phyloP scores from a whole-genome alignment of 2,797 vertebrate species.

The Tinamus major region DNA sequence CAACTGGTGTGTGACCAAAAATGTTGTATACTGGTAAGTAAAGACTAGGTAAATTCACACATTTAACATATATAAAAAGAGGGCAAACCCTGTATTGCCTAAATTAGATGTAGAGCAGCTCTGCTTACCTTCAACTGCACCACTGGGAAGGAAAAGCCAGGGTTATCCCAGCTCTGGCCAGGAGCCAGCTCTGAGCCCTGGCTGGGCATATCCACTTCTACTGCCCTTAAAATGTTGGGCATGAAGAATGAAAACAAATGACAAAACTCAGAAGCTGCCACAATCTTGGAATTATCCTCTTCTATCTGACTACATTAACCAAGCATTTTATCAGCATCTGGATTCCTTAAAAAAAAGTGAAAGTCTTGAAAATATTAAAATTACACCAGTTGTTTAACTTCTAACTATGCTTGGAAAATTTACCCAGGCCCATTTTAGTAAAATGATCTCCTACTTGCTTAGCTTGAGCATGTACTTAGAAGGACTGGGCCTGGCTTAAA shows the following conservation, averaged over 20 bases:
- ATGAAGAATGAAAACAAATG: constrained; percentile 20
- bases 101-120: neutral
- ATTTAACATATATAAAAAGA: neutral
- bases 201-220: neutral
- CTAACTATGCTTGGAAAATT: neutral
- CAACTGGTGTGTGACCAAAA: neutral
- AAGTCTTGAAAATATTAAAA: neutral
- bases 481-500: neutral
- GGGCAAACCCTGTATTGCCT: neutral
- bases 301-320: neutral
- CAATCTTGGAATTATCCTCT: neutral
- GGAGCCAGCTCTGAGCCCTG: neutral
- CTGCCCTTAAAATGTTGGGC: neutral
- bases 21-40: rapidly evolving
- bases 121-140: neutral
- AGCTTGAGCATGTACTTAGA: rapidly evolving
- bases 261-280: neutral
- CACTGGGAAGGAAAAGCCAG: neutral
- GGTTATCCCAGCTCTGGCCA: neutral
- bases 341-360: neutral
- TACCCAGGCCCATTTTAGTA: neutral
- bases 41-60: neutral
- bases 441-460: neutral
- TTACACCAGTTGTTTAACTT: neutral
- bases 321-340: neutral